Evolutionary conservation across 2,797 vertebrate genomes (phyloP).

Genomic region (Phoxinus dragarum): DNA sequence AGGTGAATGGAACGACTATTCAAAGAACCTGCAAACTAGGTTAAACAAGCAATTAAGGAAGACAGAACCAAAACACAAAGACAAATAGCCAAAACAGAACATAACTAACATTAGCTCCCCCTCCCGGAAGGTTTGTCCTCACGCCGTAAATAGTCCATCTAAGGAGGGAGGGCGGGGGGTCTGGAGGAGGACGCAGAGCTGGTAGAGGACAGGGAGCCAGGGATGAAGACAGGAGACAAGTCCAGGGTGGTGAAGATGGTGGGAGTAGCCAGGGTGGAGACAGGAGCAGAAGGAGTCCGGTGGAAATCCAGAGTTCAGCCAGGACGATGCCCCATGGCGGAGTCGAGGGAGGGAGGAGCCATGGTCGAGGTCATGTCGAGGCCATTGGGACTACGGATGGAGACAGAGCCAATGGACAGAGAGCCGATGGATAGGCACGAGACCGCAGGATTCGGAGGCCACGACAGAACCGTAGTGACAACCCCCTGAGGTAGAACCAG

Average conservation of each 20-base stretch:
- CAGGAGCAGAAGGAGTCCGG: neutral
- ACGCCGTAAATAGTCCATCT: neutral
- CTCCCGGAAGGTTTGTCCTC: neutral
- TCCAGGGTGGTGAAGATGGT: neutral
- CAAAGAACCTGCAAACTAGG: neutral
- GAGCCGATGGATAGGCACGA: no score
- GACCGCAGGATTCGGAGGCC: no score
- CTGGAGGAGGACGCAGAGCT: neutral
- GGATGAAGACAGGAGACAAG: neutral
- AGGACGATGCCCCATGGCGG: neutral
- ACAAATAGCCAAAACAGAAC: neutral
- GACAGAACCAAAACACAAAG: neutral
- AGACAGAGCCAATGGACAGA: neutral
- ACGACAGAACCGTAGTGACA: neutral
- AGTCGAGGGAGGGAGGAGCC: neutral
- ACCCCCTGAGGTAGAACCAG: neutral
- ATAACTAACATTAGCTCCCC: neutral
- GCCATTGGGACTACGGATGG: neutral
- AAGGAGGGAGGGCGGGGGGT: neutral
- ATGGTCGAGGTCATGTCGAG: neutral
- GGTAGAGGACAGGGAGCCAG: neutral
- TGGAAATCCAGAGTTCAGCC: neutral
- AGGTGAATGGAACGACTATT: neutral
- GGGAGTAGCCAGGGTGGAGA: neutral
- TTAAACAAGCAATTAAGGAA: neutral